Evolutionary conservation across 1,140 invertebrate genomes (phyloP), one percentile per base, ranked within the genome.

Genomic region (Calliphora vicina): DNA sequence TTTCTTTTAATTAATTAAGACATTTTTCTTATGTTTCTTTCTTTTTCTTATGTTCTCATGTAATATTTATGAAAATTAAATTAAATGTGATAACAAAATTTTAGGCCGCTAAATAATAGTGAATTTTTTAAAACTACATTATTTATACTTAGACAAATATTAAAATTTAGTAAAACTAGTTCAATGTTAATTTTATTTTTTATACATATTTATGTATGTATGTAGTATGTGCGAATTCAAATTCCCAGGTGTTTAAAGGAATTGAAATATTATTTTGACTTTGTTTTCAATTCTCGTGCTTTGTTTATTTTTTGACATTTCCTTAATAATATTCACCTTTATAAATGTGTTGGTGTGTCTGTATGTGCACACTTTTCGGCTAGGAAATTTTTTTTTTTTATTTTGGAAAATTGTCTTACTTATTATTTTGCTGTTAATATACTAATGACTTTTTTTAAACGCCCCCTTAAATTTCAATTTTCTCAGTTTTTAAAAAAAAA

Each of bases 241-340:
- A 76, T 20, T 8, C 9, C 35, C 35, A 78, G 12, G 29, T 76
- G 73, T 42, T 20, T 76, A 23, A 12, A 43, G 35, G 74, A 43
- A 25, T 78, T 42, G 17, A 50, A 78, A 78, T 26, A 43, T 17
- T 78, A 43, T 76, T 27, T 35, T n/a, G n/a, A n/a, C n/a, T n/a
- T n/a, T n/a, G n/a, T n/a, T n/a, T 78, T 10, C n/a, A 12, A 20
- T 78, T 23, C 25, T 67, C 61, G 6, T 67, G 2, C 0, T 67
- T 23, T 23, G n/a, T 50, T 50, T 50, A 20, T 35, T 42, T 76
- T 76, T 76, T 76, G n/a, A 35, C 12, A 42, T 42, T 78, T 78
- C 42, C 74, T 43, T 78, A 23, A 23, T 43, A n/a, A n/a, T 78
- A 45, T 78, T 35, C 42, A 78, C 74, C 74, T 78, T 78, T 78